These are phyloP conservation scores for Dendrocincla fuliginosa DNA, from an alignment of 2,797 vertebrate genomes.

Conservation along the genomic window DNA sequence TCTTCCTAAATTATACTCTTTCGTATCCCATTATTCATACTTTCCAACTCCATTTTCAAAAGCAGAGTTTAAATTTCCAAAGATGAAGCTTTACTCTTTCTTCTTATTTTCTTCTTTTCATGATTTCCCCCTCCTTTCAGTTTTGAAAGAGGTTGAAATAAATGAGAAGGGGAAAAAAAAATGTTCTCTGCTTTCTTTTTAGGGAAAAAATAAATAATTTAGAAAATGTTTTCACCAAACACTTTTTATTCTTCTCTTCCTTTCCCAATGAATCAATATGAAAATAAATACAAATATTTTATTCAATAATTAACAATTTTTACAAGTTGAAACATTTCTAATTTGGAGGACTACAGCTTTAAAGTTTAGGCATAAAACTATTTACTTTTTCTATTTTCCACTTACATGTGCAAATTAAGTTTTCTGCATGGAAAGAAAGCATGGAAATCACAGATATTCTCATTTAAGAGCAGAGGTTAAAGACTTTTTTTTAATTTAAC, in stretches of 20 bases:
- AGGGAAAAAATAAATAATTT: not conserved
- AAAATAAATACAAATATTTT: not conserved
- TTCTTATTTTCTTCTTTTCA: not conserved
- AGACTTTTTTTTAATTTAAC: not conserved
- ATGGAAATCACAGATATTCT: not conserved
- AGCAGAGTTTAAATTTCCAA: not conserved
- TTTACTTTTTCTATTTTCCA: not conserved
- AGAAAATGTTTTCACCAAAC: not conserved
- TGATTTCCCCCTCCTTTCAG: not conserved
- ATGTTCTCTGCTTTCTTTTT: not conserved
- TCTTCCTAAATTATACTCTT: not conserved
- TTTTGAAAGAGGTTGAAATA: not conserved
- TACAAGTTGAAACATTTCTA: not conserved
- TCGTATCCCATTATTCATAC: not conserved
- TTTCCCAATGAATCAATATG: not conserved
- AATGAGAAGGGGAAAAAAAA: not conserved
- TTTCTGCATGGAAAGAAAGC: not conserved
- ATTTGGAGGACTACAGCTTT: not conserved
- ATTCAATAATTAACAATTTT: not conserved
- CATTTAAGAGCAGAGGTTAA: not conserved
- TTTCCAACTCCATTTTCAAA: not conserved
- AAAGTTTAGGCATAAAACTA: not conserved
- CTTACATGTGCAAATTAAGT: not conserved
- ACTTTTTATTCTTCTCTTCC: not conserved
- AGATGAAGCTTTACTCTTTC: not conserved